Evolutionary conservation across 2,888 invertebrate species (phyloP).

Genomic region (Ashinkailepas kermadecensis): DNA sequence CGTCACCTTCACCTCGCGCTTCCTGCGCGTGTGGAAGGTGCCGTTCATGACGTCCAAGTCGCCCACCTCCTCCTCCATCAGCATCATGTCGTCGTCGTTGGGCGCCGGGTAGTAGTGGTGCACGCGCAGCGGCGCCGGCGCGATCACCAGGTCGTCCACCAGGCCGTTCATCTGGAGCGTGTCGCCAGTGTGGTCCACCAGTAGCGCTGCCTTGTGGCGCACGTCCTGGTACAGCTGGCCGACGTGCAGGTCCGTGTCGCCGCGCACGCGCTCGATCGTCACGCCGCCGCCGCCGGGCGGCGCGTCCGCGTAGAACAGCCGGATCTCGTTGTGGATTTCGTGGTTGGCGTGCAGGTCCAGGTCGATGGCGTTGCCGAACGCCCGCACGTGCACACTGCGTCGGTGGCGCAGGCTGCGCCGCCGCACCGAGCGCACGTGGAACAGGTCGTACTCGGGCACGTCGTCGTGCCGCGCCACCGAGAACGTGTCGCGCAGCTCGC

Average conservation of each 20-base stretch:
- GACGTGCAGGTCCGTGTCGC: not conserved
- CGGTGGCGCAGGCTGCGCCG: not conserved
- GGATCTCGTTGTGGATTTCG: not conserved
- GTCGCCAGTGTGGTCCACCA: not conserved
- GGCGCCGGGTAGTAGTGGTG: not conserved
- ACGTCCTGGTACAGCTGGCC: conserved; percentile 17
- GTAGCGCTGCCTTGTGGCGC: not conserved
- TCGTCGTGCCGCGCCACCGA: not conserved
- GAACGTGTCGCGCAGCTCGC: not conserved
- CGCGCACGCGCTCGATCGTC: not conserved
- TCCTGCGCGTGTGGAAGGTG: not conserved
- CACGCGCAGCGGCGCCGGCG: not conserved
- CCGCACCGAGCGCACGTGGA: not conserved
- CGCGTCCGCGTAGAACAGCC: conserved; percentile 2
- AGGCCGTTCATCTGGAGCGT: not conserved
- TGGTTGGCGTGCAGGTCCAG: not conserved
- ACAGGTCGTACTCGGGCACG: conserved; percentile 20
- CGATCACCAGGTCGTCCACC: not conserved
- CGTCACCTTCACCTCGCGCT: not conserved
- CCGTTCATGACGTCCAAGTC: not conserved
- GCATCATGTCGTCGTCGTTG: not conserved
- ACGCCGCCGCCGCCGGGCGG: not conserved
- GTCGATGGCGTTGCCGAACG: not conserved
- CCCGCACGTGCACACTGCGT: not conserved
- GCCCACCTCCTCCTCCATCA: not conserved